Percentiles rank a stretch among this genome's conserved stretches.
Conservation (phyloP, 2,888 invertebrate species). For the Drosophila hamatofila region DNA sequence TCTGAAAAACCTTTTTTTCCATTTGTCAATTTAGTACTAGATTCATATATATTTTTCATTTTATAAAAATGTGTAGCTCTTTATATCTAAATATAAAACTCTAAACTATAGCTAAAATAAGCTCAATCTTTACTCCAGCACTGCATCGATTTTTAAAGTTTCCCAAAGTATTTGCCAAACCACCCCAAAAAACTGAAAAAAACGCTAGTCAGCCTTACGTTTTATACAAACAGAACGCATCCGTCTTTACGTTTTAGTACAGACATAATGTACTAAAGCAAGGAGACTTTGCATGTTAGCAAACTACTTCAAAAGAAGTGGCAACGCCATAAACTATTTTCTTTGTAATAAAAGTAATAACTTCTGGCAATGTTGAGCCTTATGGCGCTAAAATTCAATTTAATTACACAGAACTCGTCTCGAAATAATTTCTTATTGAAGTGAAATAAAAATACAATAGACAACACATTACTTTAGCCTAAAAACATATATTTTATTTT, state of each 20-base stretch:
- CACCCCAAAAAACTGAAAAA: constrained; percentile 24
- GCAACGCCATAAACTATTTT: constrained; percentile 13
- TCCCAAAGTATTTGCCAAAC: constrained; percentile 7
- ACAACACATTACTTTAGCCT: not conserved
- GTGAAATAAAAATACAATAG: not conserved
- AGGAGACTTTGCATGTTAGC: constrained; percentile 26
- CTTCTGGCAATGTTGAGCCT: not conserved
- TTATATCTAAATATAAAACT: no score
- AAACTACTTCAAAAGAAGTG: not conserved
- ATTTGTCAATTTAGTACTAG: no score
- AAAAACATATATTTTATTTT: not conserved
- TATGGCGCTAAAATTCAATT: not conserved
- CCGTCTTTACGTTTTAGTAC: constrained; percentile 42
- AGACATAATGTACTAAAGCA: constrained; percentile 4
- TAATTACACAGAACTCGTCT: not conserved
- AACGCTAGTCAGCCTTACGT: constrained; percentile 7
- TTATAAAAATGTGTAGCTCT: no score
- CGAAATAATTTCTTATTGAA: not conserved
- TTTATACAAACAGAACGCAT: not conserved
- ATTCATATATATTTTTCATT: no score
- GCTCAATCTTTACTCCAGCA: not conserved
- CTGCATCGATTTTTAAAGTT: constrained; percentile 40
- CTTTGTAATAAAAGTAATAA: accelerated
- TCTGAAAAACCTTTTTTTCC: no score
- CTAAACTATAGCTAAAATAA: not conserved